These are phyloP conservation scores for Dinocampus coccinellae DNA, from an alignment of 2,888 invertebrate species.

Conservation along the genomic window DNA sequence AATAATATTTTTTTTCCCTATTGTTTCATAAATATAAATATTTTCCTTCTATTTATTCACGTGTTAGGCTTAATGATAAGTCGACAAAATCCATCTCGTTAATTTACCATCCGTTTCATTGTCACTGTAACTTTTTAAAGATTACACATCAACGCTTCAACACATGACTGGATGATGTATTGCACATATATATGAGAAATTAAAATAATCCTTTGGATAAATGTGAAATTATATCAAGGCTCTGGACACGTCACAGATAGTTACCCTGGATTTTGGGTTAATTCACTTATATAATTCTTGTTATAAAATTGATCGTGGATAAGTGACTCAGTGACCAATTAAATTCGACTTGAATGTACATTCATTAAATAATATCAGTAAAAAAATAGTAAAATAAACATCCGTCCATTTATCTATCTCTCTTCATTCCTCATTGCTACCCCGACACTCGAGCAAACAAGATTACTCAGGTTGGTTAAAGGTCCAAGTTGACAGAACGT, in stretches of 20 bases:
- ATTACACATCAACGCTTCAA: background rate
- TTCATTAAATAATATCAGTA: background rate
- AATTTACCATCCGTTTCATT: background rate
- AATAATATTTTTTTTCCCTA: background rate
- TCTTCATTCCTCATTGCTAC: background rate
- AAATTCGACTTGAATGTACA: background rate
- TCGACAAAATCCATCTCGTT: background rate
- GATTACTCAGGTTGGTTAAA: constrained; percentile 6
- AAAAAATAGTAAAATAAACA: constrained; percentile 9
- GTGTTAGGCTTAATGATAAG: background rate
- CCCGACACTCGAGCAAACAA: background rate
- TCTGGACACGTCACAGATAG: background rate
- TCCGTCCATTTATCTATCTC: background rate
- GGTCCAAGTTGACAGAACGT: constrained; percentile 8
- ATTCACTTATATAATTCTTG: background rate
- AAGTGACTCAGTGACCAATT: background rate
- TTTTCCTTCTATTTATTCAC: background rate
- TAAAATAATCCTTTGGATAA: constrained; percentile 26
- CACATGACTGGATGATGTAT: constrained; percentile 1
- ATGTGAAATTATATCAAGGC: background rate
- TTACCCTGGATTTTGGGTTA: background rate
- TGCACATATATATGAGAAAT: background rate
- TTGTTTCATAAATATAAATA: background rate
- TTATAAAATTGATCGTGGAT: background rate
- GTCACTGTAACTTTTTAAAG: background rate